phyloP scores from a whole-genome alignment of 2,888 invertebrate species.

The Priocnemis perturbator region DNA sequence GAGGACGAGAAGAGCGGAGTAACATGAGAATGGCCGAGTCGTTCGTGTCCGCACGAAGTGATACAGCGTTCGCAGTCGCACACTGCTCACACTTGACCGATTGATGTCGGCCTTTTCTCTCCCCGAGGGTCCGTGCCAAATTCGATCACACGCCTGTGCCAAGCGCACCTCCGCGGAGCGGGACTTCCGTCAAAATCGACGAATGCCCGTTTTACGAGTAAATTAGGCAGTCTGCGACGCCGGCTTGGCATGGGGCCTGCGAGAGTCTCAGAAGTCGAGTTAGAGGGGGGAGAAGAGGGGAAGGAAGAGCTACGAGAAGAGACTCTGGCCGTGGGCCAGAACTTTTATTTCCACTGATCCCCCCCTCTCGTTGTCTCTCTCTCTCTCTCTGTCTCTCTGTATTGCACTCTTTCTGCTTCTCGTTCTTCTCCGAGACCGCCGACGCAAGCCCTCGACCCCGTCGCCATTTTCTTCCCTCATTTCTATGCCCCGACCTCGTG shows the following conservation, averaged over 20 bases:
- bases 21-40: neutral
- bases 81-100: neutral
- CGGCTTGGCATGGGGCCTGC: constrained; percentile 59
- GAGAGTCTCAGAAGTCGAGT: constrained; percentile 10
- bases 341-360: constrained; percentile 47
- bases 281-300: constrained; percentile 16
- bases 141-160: no score
- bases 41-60: neutral
- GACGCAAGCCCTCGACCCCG: no score
- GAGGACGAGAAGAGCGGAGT: no score
- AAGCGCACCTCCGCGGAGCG: constrained; percentile 1
- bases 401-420: no score
- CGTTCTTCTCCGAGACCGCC: constrained; percentile 11
- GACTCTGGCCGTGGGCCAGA: constrained; percentile 56
- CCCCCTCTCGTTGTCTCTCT: no score
- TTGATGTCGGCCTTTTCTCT: no score
- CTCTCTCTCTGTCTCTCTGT: no score
- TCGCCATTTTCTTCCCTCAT: no score
- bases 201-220: constrained; percentile 41
- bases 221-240: constrained; percentile 43
- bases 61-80: neutral
- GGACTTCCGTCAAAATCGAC: constrained; percentile 33
- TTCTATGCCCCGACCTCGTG: no score
- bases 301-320: constrained; percentile 31
- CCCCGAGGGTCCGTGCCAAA: no score